These are phyloP conservation scores for Plodia interpunctella DNA, from an alignment of 1,140 invertebrate genomes.

Conservation along the genomic window DNA sequence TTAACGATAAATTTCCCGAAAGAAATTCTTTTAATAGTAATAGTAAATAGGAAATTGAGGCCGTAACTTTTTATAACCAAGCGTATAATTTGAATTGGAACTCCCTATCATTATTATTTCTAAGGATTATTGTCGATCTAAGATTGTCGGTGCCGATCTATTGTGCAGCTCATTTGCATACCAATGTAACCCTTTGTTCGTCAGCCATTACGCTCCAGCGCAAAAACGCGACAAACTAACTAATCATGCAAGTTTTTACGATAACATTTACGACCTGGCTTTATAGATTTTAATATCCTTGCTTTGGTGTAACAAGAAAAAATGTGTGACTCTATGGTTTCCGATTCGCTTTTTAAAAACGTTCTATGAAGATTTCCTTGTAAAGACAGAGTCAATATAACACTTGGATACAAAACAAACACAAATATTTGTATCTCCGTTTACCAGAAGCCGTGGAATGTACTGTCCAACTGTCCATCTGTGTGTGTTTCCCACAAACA, in stretches of 20 bases:
- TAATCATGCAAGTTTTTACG: conserved; percentile 10
- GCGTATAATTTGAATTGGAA: conserved; percentile 14
- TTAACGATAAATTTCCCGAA: not conserved
- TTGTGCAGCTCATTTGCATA: conserved; percentile 16
- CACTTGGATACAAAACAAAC: conserved; percentile 11
- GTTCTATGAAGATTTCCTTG: conserved; percentile 8
- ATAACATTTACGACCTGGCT: conserved; percentile 3
- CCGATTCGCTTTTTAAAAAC: not conserved
- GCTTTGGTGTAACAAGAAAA: not conserved
- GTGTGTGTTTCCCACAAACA: not conserved
- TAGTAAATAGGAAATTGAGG: not conserved
- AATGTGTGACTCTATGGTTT: not conserved
- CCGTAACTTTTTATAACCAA: conserved; percentile 8
- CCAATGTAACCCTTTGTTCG: conserved; percentile 16
- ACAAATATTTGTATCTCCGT: conserved; percentile 9
- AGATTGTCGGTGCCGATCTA: conserved; percentile 15
- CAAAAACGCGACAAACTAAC: conserved; percentile 15
- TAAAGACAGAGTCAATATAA: conserved; percentile 10
- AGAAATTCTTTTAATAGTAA: not conserved
- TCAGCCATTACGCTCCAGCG: conserved; percentile 12
- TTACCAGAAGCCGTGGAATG: conserved; percentile 7
- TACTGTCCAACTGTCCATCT: conserved; percentile 6
- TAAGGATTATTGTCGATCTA: conserved; percentile 17
- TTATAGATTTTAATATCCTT: conserved; percentile 3
- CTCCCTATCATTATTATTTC: conserved; percentile 13